phyloP scores from a whole-genome alignment of 1,140 invertebrate genomes.

The Drosophila parabipectinata region DNA sequence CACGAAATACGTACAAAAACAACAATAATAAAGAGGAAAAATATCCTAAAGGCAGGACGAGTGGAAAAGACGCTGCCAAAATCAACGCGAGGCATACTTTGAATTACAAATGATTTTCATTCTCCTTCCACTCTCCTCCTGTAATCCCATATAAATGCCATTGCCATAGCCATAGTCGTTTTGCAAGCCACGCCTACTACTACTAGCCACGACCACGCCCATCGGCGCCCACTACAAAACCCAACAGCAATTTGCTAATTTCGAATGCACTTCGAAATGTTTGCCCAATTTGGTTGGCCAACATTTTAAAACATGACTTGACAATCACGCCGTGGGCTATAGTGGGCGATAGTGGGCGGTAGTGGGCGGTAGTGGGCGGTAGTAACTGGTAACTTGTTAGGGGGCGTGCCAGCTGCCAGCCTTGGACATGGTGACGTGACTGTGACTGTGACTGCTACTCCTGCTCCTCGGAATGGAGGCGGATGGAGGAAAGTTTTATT shows the following conservation, averaged over 20 bases:
- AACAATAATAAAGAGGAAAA: background rate
- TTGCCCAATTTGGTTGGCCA: slow-evolving; percentile 79
- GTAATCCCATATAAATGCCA: slow-evolving; percentile 40
- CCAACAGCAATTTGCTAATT: slow-evolving; percentile 69
- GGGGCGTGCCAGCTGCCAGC: slow-evolving; percentile 31
- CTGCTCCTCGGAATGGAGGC: too few species aligned
- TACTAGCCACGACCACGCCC: background rate
- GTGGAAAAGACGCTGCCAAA: slow-evolving; percentile 46
- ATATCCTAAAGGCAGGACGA: slow-evolving; percentile 1
- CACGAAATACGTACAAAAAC: background rate
- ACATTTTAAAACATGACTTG: slow-evolving; percentile 80
- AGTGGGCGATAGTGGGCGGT: background rate
- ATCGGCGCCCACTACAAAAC: background rate
- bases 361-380: background rate
- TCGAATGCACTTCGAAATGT: slow-evolving; percentile 75
- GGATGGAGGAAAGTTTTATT: slow-evolving; percentile 57
- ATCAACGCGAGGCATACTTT: slow-evolving; percentile 71
- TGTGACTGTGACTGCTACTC: slow-evolving; percentile 8
- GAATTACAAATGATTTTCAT: slow-evolving; percentile 73
- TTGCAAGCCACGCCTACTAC: slow-evolving; percentile 31
- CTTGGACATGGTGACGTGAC: slow-evolving; percentile 32
- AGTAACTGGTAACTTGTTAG: slow-evolving; percentile 37
- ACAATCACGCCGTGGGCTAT: slow-evolving; percentile 65
- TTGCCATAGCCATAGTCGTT: slow-evolving; percentile 1
- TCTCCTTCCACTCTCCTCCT: slow-evolving; percentile 5